These are phyloP conservation scores for Delphinus delphis DNA, from an alignment of 2,113 vertebrate genomes.

Conservation along the genomic window DNA sequence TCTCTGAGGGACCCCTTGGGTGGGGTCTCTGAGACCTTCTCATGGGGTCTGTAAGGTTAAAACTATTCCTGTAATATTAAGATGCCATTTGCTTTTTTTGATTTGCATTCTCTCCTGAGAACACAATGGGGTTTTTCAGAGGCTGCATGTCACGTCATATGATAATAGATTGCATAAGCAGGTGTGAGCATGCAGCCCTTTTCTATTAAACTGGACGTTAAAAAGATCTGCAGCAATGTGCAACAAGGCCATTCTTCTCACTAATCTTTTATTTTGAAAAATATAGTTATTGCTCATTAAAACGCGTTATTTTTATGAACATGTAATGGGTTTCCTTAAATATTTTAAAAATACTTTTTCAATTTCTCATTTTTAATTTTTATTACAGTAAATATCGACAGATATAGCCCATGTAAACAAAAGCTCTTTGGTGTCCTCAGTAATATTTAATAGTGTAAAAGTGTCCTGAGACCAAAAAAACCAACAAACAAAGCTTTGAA, in stretches of 20 bases:
- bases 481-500: not conserved
- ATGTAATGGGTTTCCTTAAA: not conserved
- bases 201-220: not conserved
- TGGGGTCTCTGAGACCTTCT: not conserved
- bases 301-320: not conserved
- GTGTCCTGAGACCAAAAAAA: not conserved
- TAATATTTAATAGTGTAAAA: not conserved
- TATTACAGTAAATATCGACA: not conserved
- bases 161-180: not conserved
- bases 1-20: not conserved
- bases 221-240: not conserved
- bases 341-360: not conserved
- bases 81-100: not conserved
- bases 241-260: not conserved
- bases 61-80: not conserved
- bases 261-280: not conserved
- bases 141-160: not conserved
- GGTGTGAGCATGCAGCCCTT: not conserved
- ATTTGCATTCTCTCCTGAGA: not conserved
- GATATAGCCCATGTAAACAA: not conserved
- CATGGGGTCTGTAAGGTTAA: not conserved
- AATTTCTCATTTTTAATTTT: not conserved
- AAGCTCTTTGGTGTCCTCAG: not conserved
- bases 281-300: not conserved
- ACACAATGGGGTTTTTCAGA: not conserved